These are phyloP conservation scores for Euplexia lucipara DNA, from an alignment of 2,888 invertebrate species.

Conservation along the genomic window DNA sequence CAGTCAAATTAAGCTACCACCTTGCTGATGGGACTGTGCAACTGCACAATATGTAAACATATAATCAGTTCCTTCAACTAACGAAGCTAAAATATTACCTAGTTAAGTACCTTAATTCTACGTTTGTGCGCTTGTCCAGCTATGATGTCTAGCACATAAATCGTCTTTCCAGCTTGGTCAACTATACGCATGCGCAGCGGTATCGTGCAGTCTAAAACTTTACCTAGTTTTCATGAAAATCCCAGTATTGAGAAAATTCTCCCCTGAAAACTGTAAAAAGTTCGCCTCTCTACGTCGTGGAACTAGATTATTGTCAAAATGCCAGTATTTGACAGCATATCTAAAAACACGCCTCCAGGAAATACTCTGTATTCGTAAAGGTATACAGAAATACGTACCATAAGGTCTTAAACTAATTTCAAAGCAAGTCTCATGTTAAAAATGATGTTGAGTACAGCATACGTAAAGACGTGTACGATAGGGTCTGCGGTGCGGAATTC, in stretches of 20 bases:
- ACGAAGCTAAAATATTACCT: too few species aligned
- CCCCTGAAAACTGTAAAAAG: neutral
- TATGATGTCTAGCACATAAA: neutral
- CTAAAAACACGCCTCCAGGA: too few species aligned
- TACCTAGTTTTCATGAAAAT: neutral
- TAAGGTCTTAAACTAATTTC: constrained; percentile 15
- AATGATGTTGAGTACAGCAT: constrained; percentile 54
- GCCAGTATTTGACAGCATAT: neutral
- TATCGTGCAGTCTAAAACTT: too few species aligned
- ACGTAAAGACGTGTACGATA: constrained; percentile 53
- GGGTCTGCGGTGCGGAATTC: constrained; percentile 77
- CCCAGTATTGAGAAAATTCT: neutral
- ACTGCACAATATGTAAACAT: too few species aligned
- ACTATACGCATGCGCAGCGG: neutral
- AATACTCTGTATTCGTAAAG: too few species aligned
- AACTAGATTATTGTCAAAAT: neutral
- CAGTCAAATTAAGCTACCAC: too few species aligned
- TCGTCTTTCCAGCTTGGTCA: too few species aligned
- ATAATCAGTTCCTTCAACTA: too few species aligned
- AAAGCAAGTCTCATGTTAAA: constrained; percentile 45
- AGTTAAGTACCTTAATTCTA: too few species aligned
- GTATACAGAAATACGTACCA: neutral
- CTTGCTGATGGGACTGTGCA: neutral
- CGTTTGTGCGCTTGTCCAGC: neutral
- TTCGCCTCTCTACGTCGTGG: too few species aligned